A percentile compares a stretch with the other conserved stretches of the same genome.
phyloP scores from a whole-genome alignment of 2,888 invertebrate species.

The Tuta absoluta region DNA sequence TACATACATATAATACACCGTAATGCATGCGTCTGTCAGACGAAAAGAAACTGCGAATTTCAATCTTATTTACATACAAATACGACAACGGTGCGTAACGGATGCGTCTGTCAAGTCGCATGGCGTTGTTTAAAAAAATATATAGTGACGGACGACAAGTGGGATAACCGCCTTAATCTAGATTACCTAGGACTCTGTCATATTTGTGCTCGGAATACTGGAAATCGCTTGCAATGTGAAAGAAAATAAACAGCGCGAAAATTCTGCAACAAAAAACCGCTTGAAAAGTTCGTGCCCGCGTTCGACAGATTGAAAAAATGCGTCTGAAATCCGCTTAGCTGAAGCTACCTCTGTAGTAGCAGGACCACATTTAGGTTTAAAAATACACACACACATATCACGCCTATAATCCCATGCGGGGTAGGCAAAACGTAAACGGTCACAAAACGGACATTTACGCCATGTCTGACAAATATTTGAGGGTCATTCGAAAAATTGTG shows the following conservation, averaged over 20 bases:
- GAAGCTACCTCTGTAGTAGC: conserved; percentile 5
- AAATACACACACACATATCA: no score
- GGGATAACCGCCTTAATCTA: neutral
- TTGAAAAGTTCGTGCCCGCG: conserved; percentile 32
- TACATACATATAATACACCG: no score
- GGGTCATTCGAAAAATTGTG: no score
- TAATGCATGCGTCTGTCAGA: no score
- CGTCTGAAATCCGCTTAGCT: conserved; percentile 18
- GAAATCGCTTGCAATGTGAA: conserved; percentile 4
- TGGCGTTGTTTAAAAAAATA: no score
- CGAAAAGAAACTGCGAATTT: no score
- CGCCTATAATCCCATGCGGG: neutral
- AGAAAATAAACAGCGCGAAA: conserved; percentile 20
- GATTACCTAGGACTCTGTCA: neutral
- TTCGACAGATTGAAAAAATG: conserved; percentile 25
- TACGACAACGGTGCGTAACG: no score
- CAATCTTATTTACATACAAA: no score
- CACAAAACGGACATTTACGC: no score
- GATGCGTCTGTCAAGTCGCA: no score
- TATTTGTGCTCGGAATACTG: neutral
- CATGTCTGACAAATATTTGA: no score
- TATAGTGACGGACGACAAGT: neutral
- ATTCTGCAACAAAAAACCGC: conserved; percentile 32
- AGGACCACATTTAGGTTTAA: conserved; percentile 3
- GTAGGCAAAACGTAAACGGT: no score